Evolutionary conservation across 1,140 invertebrate genomes (phyloP).

Genomic region (Brachystomella parvula): DNA sequence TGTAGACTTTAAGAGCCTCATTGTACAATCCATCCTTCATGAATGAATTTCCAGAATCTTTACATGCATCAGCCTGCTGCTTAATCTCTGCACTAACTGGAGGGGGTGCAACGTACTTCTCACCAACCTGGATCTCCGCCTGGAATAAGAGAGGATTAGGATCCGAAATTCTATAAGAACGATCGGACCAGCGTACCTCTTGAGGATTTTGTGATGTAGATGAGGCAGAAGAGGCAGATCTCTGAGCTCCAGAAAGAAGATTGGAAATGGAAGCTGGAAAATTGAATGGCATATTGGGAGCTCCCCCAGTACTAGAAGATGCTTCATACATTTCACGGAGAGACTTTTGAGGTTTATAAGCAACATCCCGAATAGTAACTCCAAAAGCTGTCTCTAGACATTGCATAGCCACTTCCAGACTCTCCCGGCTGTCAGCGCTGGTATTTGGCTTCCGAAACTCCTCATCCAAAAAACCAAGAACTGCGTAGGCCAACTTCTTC

Average conservation of each 20-base stretch:
- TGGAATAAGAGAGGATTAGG: no score
- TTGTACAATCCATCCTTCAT: conserved; percentile 71
- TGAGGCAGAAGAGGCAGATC: no score
- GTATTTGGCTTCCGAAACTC: conserved; percentile 29
- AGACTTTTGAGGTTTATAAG: conserved; percentile 31
- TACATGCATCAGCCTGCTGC: conserved; percentile 62
- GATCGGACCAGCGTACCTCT: no score
- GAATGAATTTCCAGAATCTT: conserved; percentile 74
- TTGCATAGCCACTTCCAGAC: conserved; percentile 73
- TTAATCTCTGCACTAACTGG: conserved; percentile 50
- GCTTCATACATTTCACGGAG: conserved; percentile 12
- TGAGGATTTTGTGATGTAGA: no score
- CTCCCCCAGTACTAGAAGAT: background rate
- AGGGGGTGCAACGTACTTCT: conserved; percentile 7
- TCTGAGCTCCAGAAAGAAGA: background rate
- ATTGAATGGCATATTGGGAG: background rate
- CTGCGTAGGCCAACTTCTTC: conserved; percentile 10
- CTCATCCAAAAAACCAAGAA: conserved; percentile 31
- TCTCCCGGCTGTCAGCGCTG: conserved; percentile 60
- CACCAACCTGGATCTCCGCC: background rate
- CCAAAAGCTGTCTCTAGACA: conserved; percentile 76
- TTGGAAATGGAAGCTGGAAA: background rate
- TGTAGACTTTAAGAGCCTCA: conserved; percentile 72
- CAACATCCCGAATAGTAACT: conserved; percentile 43
- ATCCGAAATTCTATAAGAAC: no score